Evolutionary conservation across 2,888 invertebrate genomes (phyloP).

Genomic region (Pseudanteris insignis): DNA sequence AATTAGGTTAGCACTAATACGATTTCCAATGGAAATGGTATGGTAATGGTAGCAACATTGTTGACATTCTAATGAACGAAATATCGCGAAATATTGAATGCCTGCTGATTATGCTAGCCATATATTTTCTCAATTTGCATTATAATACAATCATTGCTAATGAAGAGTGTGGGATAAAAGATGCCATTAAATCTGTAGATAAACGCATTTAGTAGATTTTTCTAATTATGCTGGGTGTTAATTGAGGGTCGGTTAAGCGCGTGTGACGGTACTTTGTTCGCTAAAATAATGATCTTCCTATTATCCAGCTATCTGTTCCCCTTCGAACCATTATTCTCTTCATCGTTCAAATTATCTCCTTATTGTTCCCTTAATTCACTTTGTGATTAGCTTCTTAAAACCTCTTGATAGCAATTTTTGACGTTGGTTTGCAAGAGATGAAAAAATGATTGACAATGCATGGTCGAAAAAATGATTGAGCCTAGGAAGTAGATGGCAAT

Average conservation of each 20-base stretch:
- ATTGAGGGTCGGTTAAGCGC: slow-evolving; percentile 55
- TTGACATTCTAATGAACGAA: no score
- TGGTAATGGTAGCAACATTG: no score
- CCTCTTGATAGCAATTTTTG: slow-evolving; percentile 37
- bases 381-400: slow-evolving; percentile 44
- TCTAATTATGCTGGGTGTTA: slow-evolving; percentile 60
- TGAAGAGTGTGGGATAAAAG: slow-evolving; percentile 24
- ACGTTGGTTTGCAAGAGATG: slow-evolving; percentile 17
- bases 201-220: slow-evolving; percentile 39
- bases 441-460: not conserved
- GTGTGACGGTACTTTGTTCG: slow-evolving; percentile 61
- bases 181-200: slow-evolving; percentile 32
- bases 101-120: slow-evolving; percentile 7
- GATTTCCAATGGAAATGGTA: no score
- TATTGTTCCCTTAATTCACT: slow-evolving; percentile 53
- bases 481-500: no score
- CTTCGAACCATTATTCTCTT: slow-evolving; percentile 60
- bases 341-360: slow-evolving; percentile 62
- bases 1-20: no score
- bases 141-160: slow-evolving; percentile 25
- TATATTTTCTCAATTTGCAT: slow-evolving; percentile 7
- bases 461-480: slow-evolving; percentile 14
- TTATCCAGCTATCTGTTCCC: slow-evolving; percentile 58
- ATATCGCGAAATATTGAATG: no score
- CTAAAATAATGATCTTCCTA: slow-evolving; percentile 64